Conservation (phyloP, 2,797 vertebrate genomes). For the Tarsius wallacei region DNA sequence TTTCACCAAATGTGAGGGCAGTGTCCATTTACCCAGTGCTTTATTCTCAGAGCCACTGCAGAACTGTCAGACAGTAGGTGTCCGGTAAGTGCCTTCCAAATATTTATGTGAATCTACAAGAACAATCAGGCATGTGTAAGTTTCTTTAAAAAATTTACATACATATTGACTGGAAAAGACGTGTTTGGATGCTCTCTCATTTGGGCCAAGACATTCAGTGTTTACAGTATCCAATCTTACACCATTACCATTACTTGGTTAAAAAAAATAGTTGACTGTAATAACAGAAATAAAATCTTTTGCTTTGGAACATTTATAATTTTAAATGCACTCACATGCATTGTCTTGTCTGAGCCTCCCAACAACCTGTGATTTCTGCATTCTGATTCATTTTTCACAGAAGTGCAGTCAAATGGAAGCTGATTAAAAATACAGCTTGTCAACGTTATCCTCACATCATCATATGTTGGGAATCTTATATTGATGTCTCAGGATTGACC, state of each 20-base stretch:
- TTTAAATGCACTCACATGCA: neutral
- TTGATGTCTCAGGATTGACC: conserved; percentile 25
- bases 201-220: neutral
- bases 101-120: neutral
- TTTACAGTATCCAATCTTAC: neutral
- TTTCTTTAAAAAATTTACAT: neutral
- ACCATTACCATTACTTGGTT: neutral
- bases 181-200: neutral
- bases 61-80: neutral
- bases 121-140: neutral
- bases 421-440: conserved; percentile 18
- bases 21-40: neutral
- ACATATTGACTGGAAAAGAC: neutral
- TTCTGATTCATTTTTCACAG: conserved; percentile 27
- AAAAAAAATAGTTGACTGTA: neutral
- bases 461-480: neutral
- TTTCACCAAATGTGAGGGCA: neutral
- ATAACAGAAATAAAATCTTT: neutral
- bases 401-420: conserved; percentile 44
- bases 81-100: neutral
- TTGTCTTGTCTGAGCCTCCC: neutral
- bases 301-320: neutral
- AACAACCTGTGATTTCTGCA: conserved; percentile 28
- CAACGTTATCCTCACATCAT: neutral
- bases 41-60: neutral